Base-by-base conservation (phyloP, 2,888 invertebrate species). In the Rosalia funebris region DNA sequence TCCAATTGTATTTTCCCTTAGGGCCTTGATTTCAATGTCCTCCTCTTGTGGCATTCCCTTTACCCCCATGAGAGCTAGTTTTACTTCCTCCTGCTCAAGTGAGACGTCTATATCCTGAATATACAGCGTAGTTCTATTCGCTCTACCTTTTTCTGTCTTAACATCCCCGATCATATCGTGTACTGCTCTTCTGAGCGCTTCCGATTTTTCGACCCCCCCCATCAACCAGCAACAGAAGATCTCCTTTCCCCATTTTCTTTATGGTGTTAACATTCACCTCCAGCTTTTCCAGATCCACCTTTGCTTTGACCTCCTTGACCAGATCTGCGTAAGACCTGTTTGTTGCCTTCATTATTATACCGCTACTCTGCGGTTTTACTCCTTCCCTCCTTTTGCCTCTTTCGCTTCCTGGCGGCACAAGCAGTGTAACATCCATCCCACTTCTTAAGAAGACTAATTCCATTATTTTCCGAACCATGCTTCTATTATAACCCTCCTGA, bases 101-200 rank as follows among this genome's bases (percentile, higher is more conserved):
- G 39, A 31, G 7, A 31, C 41, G 11, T 52, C 20, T 0, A 52
- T 20, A 15, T 14, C 52, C 11, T 31, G 37, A 9, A 52, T 2
- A n/a, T 52, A 41, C 2, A 52, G 2, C 12, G 41, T 20, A 1
- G 20, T 14, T 12, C 3, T 25, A 3, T 31, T 32, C 1, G 19
- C 41, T 10, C 52, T 41, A 1, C 16, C 31, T 1, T 39, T 41
- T 1, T 52, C 41, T 2, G 41, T 15, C 11, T 39, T 25, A 10
- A 16, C 20, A 9, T 25, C 41, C 4, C 31, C 11, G 1, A 41
- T n/a, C 41, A 20, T 42, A 39, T 11, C 52, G 2, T 10, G 31
- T 2, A 52, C 41, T 41, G 52, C 52, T 1, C 41, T 41, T 31
- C 25, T 52, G 20, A 52, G 52, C 37, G 41, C 20, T 3, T 25